These are phyloP conservation scores for Dicentrarchus labrax DNA, from an alignment of 2,113 vertebrate species.

Conservation along the genomic window DNA sequence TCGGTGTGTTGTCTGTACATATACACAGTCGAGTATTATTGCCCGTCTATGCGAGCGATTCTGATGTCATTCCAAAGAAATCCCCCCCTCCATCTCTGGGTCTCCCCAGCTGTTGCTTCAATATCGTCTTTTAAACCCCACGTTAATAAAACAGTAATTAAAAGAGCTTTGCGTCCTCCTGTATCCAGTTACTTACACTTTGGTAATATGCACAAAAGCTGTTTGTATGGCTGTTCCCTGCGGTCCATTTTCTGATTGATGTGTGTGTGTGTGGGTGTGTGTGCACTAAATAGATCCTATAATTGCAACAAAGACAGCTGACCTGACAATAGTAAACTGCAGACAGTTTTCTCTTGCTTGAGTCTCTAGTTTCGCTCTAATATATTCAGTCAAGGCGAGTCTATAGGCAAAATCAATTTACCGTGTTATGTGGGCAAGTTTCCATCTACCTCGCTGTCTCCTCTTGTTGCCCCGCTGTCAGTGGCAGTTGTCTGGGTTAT, in stretches of 20 bases:
- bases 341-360: slow-evolving; percentile 40
- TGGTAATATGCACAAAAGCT: slow-evolving; percentile 58
- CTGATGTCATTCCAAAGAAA: slow-evolving; percentile 80
- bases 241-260: slow-evolving; percentile 56
- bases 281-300: slow-evolving; percentile 53
- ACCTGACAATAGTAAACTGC: slow-evolving; percentile 48
- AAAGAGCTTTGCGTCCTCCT: slow-evolving; percentile 73
- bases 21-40: slow-evolving; percentile 59
- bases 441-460: slow-evolving; percentile 18
- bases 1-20: neutral
- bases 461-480: neutral
- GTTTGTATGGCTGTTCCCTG: slow-evolving; percentile 58
- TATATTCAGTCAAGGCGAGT: slow-evolving; percentile 29
- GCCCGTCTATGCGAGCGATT: slow-evolving; percentile 53
- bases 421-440: slow-evolving; percentile 49
- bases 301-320: slow-evolving; percentile 73
- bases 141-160: slow-evolving; percentile 82
- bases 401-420: slow-evolving; percentile 53
- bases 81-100: slow-evolving; percentile 46
- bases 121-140: slow-evolving; percentile 74
- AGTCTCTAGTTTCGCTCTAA: slow-evolving; percentile 49
- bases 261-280: slow-evolving; percentile 35
- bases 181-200: slow-evolving; percentile 81
- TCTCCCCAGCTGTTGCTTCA: slow-evolving; percentile 80
- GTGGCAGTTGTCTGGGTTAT: neutral